phyloP scores from a whole-genome alignment of 1,140 invertebrate species.

The Sitobion miscanthi region DNA sequence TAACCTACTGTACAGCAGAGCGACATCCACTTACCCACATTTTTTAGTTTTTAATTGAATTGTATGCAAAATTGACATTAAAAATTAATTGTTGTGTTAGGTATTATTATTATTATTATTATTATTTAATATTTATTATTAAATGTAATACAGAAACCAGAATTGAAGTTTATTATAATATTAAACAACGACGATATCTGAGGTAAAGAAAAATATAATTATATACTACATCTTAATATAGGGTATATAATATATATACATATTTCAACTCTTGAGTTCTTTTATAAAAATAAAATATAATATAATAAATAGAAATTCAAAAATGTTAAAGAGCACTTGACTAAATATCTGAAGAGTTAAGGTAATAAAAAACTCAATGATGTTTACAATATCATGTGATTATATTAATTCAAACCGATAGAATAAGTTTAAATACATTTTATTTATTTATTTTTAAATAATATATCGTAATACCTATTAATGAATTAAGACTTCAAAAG shows the following conservation, averaged over 20 bases:
- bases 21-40: too few species aligned
- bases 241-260: neutral
- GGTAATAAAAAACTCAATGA: neutral
- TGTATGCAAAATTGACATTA: neutral
- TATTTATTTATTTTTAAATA: too few species aligned
- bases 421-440: neutral
- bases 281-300: neutral
- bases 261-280: neutral
- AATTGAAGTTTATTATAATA: neutral
- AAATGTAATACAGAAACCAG: neutral
- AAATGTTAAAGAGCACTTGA: neutral
- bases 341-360: neutral
- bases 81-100: neutral
- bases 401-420: neutral
- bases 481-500: neutral
- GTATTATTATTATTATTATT: neutral
- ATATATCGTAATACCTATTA: neutral
- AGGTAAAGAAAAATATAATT: too few species aligned
- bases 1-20: too few species aligned
- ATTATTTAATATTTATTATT: neutral
- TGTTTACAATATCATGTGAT: neutral
- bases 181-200: too few species aligned
- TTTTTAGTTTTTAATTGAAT: neutral
- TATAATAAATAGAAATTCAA: neutral
- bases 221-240: neutral